Conservation (phyloP, 2,888 invertebrate species). For the Herminia tarsipennalis region DNA sequence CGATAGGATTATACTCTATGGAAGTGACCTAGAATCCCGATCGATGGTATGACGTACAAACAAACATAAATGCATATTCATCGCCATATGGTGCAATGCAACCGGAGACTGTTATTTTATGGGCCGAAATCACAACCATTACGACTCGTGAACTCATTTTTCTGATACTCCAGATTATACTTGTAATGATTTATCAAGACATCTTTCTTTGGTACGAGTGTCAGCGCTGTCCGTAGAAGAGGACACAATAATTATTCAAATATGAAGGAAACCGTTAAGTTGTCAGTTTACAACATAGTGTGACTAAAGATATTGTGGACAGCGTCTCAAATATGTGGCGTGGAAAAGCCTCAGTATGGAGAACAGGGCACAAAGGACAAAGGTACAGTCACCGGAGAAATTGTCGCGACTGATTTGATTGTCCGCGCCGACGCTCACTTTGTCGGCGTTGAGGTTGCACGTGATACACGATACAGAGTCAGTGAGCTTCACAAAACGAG, state of each 20-base stretch:
- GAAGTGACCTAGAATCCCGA: conserved; percentile 66
- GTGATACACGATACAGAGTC: conserved; percentile 30
- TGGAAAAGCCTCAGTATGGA: background rate
- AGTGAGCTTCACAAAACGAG: conserved; percentile 43
- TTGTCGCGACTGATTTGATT: conserved; percentile 75
- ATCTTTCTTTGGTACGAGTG: conserved; percentile 10
- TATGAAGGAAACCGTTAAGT: conserved; percentile 28
- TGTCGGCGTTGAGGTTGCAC: conserved; percentile 55
- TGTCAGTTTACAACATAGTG: conserved; percentile 27
- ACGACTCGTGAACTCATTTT: conserved; percentile 13
- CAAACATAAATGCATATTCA: conserved; percentile 58
- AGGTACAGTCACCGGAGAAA: conserved; percentile 57
- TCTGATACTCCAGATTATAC: background rate
- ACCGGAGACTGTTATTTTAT: conserved; percentile 44
- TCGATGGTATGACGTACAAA: conserved; percentile 53
- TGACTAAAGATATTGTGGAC: conserved; percentile 45
- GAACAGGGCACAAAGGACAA: conserved; percentile 50
- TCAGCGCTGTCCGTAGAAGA: conserved; percentile 5
- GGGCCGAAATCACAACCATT: conserved; percentile 39
- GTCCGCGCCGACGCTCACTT: conserved; percentile 70
- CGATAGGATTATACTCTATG: conserved; percentile 58
- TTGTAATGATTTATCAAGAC: conserved; percentile 4
- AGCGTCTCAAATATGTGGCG: conserved; percentile 45
- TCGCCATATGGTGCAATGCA: conserved; percentile 56
- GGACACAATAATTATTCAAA: conserved; percentile 30